Base-by-base conservation (phyloP, 2,888 invertebrate species). In the Stratiomys singularior region DNA sequence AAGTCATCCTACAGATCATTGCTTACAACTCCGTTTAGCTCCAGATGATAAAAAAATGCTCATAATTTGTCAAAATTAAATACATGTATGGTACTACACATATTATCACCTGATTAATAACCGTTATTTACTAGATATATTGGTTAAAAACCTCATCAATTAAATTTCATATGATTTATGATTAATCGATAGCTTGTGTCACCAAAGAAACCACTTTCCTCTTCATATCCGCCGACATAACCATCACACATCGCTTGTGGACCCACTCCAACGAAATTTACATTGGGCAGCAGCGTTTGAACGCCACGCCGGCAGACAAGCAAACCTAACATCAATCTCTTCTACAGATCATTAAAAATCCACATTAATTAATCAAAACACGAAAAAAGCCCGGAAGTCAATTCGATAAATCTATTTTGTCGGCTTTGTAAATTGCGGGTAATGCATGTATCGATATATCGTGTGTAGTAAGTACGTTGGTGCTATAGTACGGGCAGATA, bases 381-480 rank as follows among this genome's bases (percentile, higher is more conserved):
- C 77, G 67, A 77, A 74, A 60, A 81, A 82, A 82, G 82, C 81
- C 82, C 82, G 82, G 82, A 82, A 82, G 82, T 82, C 76, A 76
- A 80, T 79, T 64, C 76, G 77, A 77, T 80, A 80, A 80, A 80
- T 78, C 80, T 79, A 80, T 81, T 81, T 80, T 67, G 67, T 77
- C 67, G 64, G 64, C 76, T 76, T 23, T 76, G 60, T 58, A 74
- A 58, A 69, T 46, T 69, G 47, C 46, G 27, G 15, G 47, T 69
- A 69, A 69, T 69, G 47, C 30, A 1, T 64, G 21, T 69, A 47
- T 69, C 18, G n/a, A 46, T n/a, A 69, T 69, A 47, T 15, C 37
- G 9, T 37, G 37, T 37, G 37, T 37, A 37, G 30, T 66, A 30
- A 7, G 47, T 46, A 47, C 69, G n/a, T n/a, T 37, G 5, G 37